Conservation (phyloP, 2,888 invertebrate genomes). For the Gari tellinella region DNA sequence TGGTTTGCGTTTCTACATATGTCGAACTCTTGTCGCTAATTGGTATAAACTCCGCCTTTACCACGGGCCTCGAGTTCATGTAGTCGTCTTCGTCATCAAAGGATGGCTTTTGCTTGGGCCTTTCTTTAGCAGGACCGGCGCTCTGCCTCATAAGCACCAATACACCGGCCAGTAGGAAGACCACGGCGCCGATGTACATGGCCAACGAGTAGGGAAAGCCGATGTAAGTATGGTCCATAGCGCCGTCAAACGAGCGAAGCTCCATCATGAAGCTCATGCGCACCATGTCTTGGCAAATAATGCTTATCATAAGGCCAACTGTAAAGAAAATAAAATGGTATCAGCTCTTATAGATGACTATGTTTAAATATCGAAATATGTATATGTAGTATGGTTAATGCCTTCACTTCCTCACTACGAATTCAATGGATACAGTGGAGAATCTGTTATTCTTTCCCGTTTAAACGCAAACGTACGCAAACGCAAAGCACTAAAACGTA, state of each 20-base stretch:
- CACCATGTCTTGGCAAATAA: conserved; percentile 20
- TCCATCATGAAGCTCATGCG: conserved; percentile 5
- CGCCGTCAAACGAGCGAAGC: conserved; percentile 9
- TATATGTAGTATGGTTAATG: too few species aligned
- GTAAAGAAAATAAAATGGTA: conserved; percentile 4
- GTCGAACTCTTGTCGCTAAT: too few species aligned
- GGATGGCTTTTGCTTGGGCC: background rate
- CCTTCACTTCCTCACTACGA: too few species aligned
- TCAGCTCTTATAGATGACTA: too few species aligned
- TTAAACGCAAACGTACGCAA: too few species aligned
- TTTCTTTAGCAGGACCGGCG: conserved; percentile 10
- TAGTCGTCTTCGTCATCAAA: background rate
- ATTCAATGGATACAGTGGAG: too few species aligned
- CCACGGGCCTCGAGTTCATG: too few species aligned
- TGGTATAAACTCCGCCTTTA: too few species aligned
- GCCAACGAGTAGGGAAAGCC: conserved; percentile 46
- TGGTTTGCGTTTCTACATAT: too few species aligned
- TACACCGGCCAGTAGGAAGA: conserved; percentile 11
- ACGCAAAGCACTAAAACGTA: too few species aligned
- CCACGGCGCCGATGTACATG: conserved; percentile 22
- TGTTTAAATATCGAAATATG: too few species aligned
- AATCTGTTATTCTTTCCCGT: too few species aligned
- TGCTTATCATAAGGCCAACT: conserved; percentile 35
- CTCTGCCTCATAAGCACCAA: conserved; percentile 11
- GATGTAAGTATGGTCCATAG: conserved; percentile 34